Evolutionary conservation across 2,113 vertebrate genomes (phyloP).

Genomic region (Malurus alboscapulatus): DNA sequence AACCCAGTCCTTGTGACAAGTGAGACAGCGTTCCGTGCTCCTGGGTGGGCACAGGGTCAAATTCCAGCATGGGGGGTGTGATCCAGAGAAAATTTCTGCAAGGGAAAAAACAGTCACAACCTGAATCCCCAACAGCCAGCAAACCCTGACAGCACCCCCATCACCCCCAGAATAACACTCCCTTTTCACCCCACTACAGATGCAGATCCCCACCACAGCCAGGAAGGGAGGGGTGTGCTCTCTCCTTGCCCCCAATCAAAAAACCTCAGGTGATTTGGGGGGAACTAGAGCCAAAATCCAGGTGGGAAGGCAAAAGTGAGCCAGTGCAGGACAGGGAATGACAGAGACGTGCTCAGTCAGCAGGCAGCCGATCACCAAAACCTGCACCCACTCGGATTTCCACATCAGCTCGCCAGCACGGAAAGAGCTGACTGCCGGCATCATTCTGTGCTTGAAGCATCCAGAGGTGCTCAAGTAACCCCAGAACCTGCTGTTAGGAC

Average conservation of each 20-base stretch:
- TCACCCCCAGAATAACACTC: neutral
- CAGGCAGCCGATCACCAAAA: neutral
- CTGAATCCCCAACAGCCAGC: neutral
- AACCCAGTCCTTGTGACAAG: neutral
- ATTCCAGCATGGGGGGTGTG: neutral
- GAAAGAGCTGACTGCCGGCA: neutral
- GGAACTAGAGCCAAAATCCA: neutral
- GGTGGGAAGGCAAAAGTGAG: neutral
- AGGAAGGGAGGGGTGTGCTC: neutral
- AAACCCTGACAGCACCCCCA: neutral
- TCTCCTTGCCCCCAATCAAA: rapidly evolving
- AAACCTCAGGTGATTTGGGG: neutral
- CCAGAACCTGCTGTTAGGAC: neutral
- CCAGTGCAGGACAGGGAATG: rapidly evolving
- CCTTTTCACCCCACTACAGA: rapidly evolving
- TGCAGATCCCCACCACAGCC: neutral
- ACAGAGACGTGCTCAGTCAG: neutral
- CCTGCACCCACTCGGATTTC: neutral
- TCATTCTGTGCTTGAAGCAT: neutral
- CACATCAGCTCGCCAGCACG: rapidly evolving
- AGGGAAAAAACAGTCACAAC: neutral
- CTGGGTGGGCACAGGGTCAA: neutral
- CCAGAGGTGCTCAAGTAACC: neutral
- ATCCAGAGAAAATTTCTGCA: neutral
- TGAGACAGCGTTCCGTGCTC: neutral